A percentile compares a stretch with the other conserved stretches of the same genome.
Conservation (phyloP, 1,140 invertebrate genomes). For the Palaemon carinicauda region DNA sequence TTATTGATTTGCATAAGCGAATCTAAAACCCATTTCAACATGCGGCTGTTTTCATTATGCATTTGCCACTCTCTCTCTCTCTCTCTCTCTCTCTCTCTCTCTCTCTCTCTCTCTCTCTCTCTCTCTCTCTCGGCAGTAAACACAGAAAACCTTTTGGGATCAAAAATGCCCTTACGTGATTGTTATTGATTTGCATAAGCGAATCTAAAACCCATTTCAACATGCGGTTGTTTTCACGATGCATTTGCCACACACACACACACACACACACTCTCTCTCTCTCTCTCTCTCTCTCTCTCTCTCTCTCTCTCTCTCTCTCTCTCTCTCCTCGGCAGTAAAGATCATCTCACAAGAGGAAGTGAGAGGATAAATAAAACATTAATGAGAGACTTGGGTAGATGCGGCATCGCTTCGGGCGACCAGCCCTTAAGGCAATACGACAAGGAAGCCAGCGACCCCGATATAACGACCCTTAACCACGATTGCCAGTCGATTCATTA, state of each 20-base stretch:
- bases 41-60: too few relatives aligned
- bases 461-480: not conserved
- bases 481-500: too few relatives aligned
- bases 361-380: constrained; percentile 54
- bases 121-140: too few relatives aligned
- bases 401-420: constrained; percentile 20
- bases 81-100: too few relatives aligned
- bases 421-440: not conserved
- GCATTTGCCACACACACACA: not conserved
- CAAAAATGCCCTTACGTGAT: constrained; percentile 3
- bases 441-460: constrained; percentile 26
- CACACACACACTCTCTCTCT: too few relatives aligned
- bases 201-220: not conserved
- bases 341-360: constrained; percentile 35
- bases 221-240: too few relatives aligned
- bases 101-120: too few relatives aligned
- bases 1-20: too few relatives aligned
- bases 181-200: too few relatives aligned
- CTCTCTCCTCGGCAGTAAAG: not conserved
- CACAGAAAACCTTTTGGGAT: constrained; percentile 7
- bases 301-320: too few relatives aligned
- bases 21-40: not conserved
- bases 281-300: too few relatives aligned
- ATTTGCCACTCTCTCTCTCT: not conserved
- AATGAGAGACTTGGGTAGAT: constrained; percentile 48